A percentile compares a stretch with the other conserved stretches of the same genome.
Evolutionary conservation across 2,113 vertebrate species (phyloP).

Genomic region (Petaurus breviceps): DNA sequence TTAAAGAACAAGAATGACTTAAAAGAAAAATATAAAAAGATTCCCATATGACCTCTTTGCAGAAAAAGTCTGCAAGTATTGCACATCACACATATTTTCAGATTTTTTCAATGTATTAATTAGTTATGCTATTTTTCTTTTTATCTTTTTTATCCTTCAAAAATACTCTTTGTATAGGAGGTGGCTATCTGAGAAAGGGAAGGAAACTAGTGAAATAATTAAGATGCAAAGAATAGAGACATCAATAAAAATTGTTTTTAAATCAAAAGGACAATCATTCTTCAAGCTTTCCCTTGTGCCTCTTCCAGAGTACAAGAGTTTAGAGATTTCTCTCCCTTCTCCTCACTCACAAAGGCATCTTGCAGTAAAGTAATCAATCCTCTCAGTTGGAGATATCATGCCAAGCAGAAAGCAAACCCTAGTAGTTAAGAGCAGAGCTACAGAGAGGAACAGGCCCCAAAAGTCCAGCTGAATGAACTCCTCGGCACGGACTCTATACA

Average conservation of each 20-base stretch:
- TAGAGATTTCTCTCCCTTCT: not conserved
- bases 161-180: not conserved
- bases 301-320: not conserved
- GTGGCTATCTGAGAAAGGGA: not conserved
- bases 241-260: conserved; percentile 4
- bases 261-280: conserved; percentile 10
- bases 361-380: not conserved
- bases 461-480: not conserved
- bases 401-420: not conserved
- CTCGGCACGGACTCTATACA: not conserved
- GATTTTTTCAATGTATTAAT: not conserved
- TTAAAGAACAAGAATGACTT: not conserved
- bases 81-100: not conserved
- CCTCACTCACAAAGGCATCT: not conserved
- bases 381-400: not conserved
- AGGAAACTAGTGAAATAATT: not conserved
- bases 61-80: not conserved
- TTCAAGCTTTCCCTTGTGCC: not conserved
- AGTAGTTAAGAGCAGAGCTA: not conserved
- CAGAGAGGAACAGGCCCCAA: not conserved
- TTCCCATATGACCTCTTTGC: not conserved
- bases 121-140: not conserved
- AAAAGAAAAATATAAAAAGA: not conserved
- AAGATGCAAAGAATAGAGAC: not conserved
- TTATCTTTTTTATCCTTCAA: not conserved